Evolutionary conservation across 2,888 invertebrate species (phyloP).

Genomic region (Drosophila peninsularis): DNA sequence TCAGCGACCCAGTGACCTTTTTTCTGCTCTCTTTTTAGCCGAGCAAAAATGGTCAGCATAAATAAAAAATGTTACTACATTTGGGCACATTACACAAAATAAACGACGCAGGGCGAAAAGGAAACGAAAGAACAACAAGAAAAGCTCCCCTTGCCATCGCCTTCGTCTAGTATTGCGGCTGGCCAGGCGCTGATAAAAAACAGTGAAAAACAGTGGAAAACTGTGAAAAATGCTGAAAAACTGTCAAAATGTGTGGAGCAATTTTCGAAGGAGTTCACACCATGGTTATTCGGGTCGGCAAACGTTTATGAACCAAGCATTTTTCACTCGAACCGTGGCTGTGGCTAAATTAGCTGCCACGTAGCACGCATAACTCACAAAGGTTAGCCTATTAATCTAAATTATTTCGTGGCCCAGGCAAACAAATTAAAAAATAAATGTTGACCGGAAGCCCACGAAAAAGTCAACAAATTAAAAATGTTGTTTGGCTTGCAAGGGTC

Average conservation of each 20-base stretch:
- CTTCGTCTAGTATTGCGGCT: slow-evolving; percentile 34
- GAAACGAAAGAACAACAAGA: slow-evolving; percentile 15
- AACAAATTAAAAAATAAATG: slow-evolving; percentile 70
- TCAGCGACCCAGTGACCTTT: slow-evolving; percentile 65
- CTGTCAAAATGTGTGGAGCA: slow-evolving; percentile 59
- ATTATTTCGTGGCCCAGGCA: slow-evolving; percentile 64
- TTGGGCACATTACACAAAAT: slow-evolving; percentile 68
- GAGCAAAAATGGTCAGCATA: slow-evolving; percentile 57
- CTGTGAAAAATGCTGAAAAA: slow-evolving; percentile 36
- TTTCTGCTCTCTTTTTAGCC: slow-evolving; percentile 25
- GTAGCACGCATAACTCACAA: slow-evolving; percentile 20
- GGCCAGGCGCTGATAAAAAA: slow-evolving; percentile 49
- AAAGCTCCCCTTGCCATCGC: no score
- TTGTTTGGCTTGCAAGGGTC: slow-evolving; percentile 42
- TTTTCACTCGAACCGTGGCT: slow-evolving; percentile 34
- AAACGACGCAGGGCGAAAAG: slow-evolving; percentile 34
- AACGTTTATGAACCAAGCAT: slow-evolving; percentile 43
- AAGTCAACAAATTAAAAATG: slow-evolving; percentile 64
- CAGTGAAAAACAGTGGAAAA: no score
- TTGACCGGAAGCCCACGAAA: slow-evolving; percentile 46
- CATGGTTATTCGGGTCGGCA: slow-evolving; percentile 39
- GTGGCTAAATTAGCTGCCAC: slow-evolving; percentile 59
- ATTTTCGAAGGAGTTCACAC: slow-evolving; percentile 37
- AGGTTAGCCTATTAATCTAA: slow-evolving; percentile 63
- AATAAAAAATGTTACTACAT: slow-evolving; percentile 72